Conservation (phyloP, 2,797 vertebrate species). For the Thaleichthys pacificus region DNA sequence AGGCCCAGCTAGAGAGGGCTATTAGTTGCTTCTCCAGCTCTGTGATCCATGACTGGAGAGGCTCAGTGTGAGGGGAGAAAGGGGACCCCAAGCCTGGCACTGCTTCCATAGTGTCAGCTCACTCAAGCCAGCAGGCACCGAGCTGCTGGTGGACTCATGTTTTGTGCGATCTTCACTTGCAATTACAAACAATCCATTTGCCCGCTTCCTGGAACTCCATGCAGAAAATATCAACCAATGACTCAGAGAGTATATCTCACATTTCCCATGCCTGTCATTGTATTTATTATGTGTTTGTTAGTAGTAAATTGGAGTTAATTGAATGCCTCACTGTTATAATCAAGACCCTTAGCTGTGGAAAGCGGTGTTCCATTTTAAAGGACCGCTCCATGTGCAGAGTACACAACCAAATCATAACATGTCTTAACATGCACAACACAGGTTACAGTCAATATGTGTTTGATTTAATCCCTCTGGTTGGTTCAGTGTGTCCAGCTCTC, state of each 20-base stretch:
- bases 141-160: slow-evolving; percentile 41
- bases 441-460: neutral
- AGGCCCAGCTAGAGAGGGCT: slow-evolving; percentile 75
- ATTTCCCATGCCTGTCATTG: neutral
- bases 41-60: slow-evolving; percentile 82
- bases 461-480: neutral
- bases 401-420: neutral
- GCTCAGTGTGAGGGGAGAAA: slow-evolving; percentile 76
- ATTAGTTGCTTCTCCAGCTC: slow-evolving; percentile 82
- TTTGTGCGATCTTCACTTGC: slow-evolving; percentile 31
- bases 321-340: neutral
- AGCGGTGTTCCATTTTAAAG: neutral
- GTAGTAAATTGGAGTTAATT: too few species aligned
- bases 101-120: slow-evolving; percentile 50
- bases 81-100: slow-evolving; percentile 73
- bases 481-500: slow-evolving; percentile 32
- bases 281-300: neutral
- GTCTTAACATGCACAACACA: neutral
- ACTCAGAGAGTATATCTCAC: neutral
- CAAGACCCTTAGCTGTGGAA: neutral
- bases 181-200: slow-evolving; percentile 20
- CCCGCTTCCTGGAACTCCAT: slow-evolving; percentile 2
- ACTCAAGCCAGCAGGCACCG: slow-evolving; percentile 37
- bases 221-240: neutral
- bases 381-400: neutral